Evolutionary conservation across 2,888 invertebrate species (phyloP).

Genomic region (Epistrophella euchroma): DNA sequence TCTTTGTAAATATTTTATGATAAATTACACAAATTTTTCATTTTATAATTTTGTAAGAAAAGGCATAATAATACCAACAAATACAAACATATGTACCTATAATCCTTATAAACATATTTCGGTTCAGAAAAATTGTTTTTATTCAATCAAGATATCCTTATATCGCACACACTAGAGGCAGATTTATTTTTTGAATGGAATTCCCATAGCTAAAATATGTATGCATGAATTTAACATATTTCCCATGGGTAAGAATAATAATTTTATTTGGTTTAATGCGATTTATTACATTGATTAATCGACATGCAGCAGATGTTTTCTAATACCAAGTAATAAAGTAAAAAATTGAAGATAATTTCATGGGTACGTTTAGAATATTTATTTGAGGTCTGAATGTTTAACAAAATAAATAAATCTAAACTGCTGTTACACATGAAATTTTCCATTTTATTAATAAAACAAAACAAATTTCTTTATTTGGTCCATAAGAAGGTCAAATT

Average conservation of each 20-base stretch:
- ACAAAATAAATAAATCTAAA: no score
- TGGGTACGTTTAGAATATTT: no score
- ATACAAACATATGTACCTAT: neutral
- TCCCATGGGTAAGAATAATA: neutral
- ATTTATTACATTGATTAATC: neutral
- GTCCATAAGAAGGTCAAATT: no score
- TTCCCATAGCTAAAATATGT: neutral
- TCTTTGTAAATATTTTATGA: neutral
- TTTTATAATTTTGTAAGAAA: neutral
- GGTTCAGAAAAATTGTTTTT: neutral
- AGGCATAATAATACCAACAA: neutral
- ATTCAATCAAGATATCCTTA: neutral
- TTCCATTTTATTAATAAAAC: no score
- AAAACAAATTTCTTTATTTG: no score
- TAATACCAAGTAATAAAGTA: neutral
- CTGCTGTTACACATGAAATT: no score
- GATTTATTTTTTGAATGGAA: neutral
- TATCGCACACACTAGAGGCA: neutral
- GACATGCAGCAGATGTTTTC: neutral
- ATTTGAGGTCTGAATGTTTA: no score
- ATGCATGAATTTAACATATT: neutral
- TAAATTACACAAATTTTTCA: neutral
- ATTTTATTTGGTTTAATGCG: neutral
- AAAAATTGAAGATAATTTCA: no score
- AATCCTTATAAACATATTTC: neutral